phyloP scores from a whole-genome alignment of 2,797 vertebrate species.

The Hoplostethus mediterraneus region DNA sequence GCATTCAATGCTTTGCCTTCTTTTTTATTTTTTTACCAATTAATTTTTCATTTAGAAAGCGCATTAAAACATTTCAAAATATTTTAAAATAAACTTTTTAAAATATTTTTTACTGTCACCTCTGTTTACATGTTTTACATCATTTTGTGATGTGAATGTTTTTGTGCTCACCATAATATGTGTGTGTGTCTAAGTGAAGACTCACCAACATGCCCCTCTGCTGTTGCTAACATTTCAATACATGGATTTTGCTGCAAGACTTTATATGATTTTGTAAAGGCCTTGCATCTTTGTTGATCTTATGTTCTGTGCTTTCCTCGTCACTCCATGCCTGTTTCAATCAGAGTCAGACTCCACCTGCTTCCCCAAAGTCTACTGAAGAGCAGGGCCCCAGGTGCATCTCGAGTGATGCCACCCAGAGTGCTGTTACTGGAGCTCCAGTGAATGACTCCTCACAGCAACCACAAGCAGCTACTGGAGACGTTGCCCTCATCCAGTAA shows the following conservation, averaged over 20 bases:
- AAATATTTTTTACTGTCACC: too few relatives aligned
- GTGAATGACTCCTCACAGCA: slow-evolving; percentile 90
- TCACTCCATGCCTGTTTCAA: not conserved
- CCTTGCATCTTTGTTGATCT: not conserved
- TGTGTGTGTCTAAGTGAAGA: not conserved
- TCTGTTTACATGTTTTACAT: too few relatives aligned
- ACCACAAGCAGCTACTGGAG: slow-evolving; percentile 88
- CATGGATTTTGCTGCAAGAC: not conserved
- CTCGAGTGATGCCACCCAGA: slow-evolving; percentile 90
- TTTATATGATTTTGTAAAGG: not conserved
- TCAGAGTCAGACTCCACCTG: slow-evolving; percentile 90
- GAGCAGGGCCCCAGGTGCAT: slow-evolving; percentile 88
- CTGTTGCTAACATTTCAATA: not conserved
- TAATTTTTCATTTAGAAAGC: too few relatives aligned
- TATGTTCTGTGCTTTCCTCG: not conserved
- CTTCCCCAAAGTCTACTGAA: slow-evolving; percentile 90
- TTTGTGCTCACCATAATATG: not conserved
- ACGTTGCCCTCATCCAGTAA: slow-evolving; percentile 91
- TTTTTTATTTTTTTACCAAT: too few relatives aligned
- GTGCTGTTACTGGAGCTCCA: slow-evolving; percentile 83
- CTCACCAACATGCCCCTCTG: not conserved
- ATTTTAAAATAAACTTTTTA: too few relatives aligned
- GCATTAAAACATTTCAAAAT: too few relatives aligned
- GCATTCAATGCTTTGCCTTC: too few relatives aligned
- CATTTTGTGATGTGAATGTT: too few relatives aligned